Percentiles rank a stretch among this genome's conserved stretches.
Evolutionary conservation across 35 echinoderm and acorn worm genomes (phyloP).

Genomic region (Amphiura filiformis): DNA sequence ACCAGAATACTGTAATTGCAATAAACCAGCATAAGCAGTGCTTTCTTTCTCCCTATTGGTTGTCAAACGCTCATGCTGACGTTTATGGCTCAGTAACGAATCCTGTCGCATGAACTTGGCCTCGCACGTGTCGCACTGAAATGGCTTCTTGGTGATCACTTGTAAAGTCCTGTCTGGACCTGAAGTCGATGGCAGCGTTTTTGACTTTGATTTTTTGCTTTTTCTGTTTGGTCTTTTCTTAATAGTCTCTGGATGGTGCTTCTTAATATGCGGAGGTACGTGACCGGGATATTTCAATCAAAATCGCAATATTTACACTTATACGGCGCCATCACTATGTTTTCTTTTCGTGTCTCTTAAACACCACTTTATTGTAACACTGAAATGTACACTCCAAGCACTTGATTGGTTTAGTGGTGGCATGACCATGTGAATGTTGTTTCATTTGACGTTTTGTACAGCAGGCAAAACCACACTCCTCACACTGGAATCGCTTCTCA

Average conservation of each 20-base stretch:
- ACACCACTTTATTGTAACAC: constrained; percentile 32
- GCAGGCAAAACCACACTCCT: constrained; percentile 53
- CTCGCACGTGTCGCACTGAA: constrained; percentile 34
- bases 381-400: constrained; percentile 52
- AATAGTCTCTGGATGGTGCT: constrained; percentile 37
- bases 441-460: constrained; percentile 48
- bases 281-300: constrained; percentile 41
- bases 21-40: constrained; percentile 3
- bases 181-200: background rate
- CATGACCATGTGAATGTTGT: constrained; percentile 31
- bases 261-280: constrained; percentile 51
- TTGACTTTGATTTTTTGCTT: background rate
- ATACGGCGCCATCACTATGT: constrained; percentile 48
- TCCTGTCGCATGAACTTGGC: constrained; percentile 46
- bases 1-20: constrained; percentile 14
- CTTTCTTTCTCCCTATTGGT: background rate
- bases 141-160: constrained; percentile 43
- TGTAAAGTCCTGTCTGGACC: background rate
- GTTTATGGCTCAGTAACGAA: constrained; percentile 30
- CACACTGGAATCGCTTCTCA: constrained; percentile 47
- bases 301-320: constrained; percentile 55
- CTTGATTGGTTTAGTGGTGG: constrained; percentile 30
- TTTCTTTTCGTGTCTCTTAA: constrained; percentile 44
- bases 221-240: constrained; percentile 6
- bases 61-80: constrained; percentile 25